Conservation (phyloP, 2,797 vertebrate species). For the Gymnocypris eckloni region DNA sequence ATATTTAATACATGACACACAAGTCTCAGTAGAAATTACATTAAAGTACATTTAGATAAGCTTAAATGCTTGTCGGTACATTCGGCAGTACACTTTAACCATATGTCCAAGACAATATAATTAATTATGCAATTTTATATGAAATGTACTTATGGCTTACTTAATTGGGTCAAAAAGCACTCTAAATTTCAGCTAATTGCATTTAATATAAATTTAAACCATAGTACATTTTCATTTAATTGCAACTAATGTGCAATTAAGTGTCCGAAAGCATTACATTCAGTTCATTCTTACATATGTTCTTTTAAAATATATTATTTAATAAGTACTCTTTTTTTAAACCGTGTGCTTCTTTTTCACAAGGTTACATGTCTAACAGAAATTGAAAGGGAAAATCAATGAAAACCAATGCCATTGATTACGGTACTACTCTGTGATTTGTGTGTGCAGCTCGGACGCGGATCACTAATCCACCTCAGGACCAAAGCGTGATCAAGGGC, state of each 20-base stretch:
- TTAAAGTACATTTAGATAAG: not conserved
- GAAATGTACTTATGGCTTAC: not conserved
- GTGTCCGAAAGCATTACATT: not conserved
- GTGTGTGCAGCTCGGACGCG: slow-evolving; percentile 88
- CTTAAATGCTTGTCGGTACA: not conserved
- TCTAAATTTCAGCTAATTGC: not conserved
- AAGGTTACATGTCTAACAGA: slow-evolving; percentile 24
- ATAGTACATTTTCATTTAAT: not conserved
- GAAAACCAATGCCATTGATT: slow-evolving; percentile 32
- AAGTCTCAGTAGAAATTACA: not conserved
- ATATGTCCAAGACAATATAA: not conserved
- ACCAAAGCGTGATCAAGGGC: slow-evolving; percentile 98
- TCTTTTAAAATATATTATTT: not conserved
- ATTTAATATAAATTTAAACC: not conserved
- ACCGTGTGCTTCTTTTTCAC: not conserved
- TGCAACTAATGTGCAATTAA: not conserved
- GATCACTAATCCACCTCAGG: slow-evolving; percentile 88
- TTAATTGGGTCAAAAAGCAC: not conserved
- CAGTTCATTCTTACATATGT: not conserved
- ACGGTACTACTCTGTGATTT: slow-evolving; percentile 7
- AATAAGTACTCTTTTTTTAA: not conserved
- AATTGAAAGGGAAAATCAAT: slow-evolving; percentile 38
- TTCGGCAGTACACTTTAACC: not conserved
- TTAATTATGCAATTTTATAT: not conserved
- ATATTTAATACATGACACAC: not conserved